Conservation (phyloP, 2,888 invertebrate genomes). For the Drosophila leonis region DNA sequence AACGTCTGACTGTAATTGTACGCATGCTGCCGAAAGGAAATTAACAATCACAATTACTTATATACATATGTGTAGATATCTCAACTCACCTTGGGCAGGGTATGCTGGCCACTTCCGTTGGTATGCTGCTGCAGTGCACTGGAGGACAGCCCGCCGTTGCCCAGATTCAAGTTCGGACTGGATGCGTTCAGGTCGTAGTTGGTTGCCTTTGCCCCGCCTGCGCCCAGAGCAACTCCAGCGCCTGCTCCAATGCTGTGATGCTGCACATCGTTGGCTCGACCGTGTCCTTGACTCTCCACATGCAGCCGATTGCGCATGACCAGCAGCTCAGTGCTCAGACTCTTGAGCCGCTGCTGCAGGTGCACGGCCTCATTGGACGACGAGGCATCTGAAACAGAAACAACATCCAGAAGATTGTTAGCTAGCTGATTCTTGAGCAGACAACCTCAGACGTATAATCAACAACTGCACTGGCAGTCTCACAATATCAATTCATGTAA, state of each 20-base stretch:
- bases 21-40: constrained; percentile 64
- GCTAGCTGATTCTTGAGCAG: not conserved
- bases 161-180: constrained; percentile 78
- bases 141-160: constrained; percentile 52
- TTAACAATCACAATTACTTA: not conserved
- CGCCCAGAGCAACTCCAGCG: constrained; percentile 19
- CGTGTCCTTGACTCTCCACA: constrained; percentile 86
- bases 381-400: constrained; percentile 91
- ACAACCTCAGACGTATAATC: not conserved
- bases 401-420: not conserved
- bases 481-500: not conserved
- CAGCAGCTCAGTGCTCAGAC: constrained; percentile 95
- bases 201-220: constrained; percentile 48
- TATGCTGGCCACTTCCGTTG: constrained; percentile 61
- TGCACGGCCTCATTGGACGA: constrained; percentile 97
- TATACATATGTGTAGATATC: not conserved
- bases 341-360: constrained; percentile 95
- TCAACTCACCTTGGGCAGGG: constrained; percentile 58
- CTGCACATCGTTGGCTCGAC: constrained; percentile 59
- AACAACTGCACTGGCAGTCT: not conserved
- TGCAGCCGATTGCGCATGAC: constrained; percentile 95
- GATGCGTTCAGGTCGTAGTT: constrained; percentile 79
- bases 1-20: constrained; percentile 82
- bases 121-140: constrained; percentile 70
- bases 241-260: constrained; percentile 44